Base-by-base conservation (phyloP, 2,797 vertebrate species). In the Loris lydekkerianus region DNA sequence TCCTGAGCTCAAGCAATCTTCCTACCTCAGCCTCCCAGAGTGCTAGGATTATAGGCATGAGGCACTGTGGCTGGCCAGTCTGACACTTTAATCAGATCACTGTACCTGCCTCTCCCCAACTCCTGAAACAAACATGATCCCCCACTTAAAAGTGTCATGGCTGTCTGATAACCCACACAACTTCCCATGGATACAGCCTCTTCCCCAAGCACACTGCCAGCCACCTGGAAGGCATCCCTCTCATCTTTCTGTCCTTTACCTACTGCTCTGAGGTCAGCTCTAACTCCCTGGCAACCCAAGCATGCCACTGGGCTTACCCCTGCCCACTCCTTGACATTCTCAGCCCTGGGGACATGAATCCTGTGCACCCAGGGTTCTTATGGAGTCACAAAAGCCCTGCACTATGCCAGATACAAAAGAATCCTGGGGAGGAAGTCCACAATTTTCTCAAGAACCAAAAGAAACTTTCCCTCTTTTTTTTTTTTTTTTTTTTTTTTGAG, bases 111-210 rank as follows among this genome's bases (percentile, higher is more conserved):
- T 5, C 18, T 27, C 20, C 60, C 14, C 21, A 18, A 80, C 21
- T 81, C 70, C 70, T 83, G n/a, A 90, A 75, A 87, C 95, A 72
- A 83, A 70, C 11, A 86, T 14, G 56, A 81, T 67, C 53, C 65
- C 56, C 78, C 10, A 43, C n/a, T 6, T 63, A 29, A 67, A 89
- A 40, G 49, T 70, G 53, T 43, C 70, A 43, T 0, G 43, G 65
- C 58, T 67, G 10, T 20, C 15, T 77, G 58, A 83, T n/a, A 67
- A 87, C 9, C 29, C 10, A 37, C 3, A 2, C n/a, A 65, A 75
- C 70, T 84, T 53, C 34, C 76, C 60, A 78, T 27, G 82, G 31
- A 89, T 21, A 73, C 63, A 40, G 73, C 83, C 53, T 34, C 73
- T 34, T 46, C 23, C n/a, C 7, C 40, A 4, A 73, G 60, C 31